Evolutionary conservation across 1,140 invertebrate species (phyloP).

Genomic region (Drosophila busckii): DNA sequence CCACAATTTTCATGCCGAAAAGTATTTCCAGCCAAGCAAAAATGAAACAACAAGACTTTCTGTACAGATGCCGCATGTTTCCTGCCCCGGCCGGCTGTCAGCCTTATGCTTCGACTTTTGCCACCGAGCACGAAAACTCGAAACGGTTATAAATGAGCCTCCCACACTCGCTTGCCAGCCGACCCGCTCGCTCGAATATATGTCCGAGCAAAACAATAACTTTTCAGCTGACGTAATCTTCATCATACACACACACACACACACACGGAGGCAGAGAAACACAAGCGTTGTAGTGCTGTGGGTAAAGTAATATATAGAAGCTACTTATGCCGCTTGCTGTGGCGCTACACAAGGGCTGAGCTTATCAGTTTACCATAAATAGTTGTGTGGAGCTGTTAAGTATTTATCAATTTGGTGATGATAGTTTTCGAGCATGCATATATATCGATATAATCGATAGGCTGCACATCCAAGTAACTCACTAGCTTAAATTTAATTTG

Average conservation of each 20-base stretch:
- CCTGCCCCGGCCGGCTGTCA: conserved; percentile 42
- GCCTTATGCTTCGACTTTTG: conserved; percentile 14
- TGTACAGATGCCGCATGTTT: conserved; percentile 62
- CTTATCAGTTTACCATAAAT: too few species aligned
- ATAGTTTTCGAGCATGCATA: too few species aligned
- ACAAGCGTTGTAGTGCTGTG: not conserved
- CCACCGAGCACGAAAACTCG: conserved; percentile 44
- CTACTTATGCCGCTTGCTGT: too few species aligned
- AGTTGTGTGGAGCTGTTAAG: too few species aligned
- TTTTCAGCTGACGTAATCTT: conserved; percentile 76
- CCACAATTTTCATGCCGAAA: conserved; percentile 59
- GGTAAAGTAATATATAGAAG: too few species aligned
- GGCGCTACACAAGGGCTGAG: too few species aligned
- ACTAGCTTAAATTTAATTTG: too few species aligned
- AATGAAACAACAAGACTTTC: conserved; percentile 40
- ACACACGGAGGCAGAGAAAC: too few species aligned
- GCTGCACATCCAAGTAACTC: too few species aligned
- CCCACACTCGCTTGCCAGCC: conserved; percentile 24
- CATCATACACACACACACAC: conserved; percentile 48
- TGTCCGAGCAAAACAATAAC: conserved; percentile 65
- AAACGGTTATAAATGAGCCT: conserved; percentile 70
- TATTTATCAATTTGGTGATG: too few species aligned
- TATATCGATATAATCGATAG: too few species aligned
- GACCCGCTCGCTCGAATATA: conserved; percentile 31
- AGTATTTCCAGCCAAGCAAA: conserved; percentile 45